Conservation (phyloP, 2,113 vertebrate genomes). For the Eudyptes chrysolophus region DNA sequence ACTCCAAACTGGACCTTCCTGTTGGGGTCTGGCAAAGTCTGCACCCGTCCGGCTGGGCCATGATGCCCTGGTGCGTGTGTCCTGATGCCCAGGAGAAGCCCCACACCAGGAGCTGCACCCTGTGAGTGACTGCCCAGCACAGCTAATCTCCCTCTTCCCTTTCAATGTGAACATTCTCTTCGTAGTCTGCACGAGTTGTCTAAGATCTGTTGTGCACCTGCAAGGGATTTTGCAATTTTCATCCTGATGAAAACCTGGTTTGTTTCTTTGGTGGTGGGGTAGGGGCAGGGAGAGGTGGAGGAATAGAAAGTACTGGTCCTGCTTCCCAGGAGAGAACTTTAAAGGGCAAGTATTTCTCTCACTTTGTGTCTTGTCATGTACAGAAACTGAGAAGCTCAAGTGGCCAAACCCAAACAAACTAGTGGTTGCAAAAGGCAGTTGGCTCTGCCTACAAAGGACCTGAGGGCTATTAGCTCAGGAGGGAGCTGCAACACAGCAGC, state of each 20-base stretch:
- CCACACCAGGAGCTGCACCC: not conserved
- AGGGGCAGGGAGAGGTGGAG: not conserved
- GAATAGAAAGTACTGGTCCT: not conserved
- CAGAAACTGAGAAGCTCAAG: not conserved
- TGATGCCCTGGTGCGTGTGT: rapidly evolving
- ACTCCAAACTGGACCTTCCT: not conserved
- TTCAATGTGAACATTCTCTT: too few relatives aligned
- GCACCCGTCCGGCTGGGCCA: not conserved
- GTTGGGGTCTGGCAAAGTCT: not conserved
- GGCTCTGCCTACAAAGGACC: not conserved
- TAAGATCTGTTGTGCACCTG: not conserved
- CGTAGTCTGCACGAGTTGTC: not conserved
- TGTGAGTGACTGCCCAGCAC: not conserved
- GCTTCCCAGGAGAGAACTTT: not conserved
- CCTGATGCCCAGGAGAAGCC: not conserved
- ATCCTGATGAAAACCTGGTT: not conserved
- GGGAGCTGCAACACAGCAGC: not conserved
- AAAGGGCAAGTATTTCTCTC: not conserved
- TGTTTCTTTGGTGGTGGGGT: not conserved
- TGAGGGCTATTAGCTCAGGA: not conserved
- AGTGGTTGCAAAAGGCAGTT: not conserved
- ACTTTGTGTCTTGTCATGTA: not conserved
- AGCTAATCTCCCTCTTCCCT: not conserved
- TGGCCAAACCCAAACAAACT: not conserved
- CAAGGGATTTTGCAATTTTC: not conserved